These are phyloP conservation scores for Pelagia noctiluca DNA, from an alignment of 30 jellyfish, hydroid and myxozoan genomes.

Conservation along the genomic window DNA sequence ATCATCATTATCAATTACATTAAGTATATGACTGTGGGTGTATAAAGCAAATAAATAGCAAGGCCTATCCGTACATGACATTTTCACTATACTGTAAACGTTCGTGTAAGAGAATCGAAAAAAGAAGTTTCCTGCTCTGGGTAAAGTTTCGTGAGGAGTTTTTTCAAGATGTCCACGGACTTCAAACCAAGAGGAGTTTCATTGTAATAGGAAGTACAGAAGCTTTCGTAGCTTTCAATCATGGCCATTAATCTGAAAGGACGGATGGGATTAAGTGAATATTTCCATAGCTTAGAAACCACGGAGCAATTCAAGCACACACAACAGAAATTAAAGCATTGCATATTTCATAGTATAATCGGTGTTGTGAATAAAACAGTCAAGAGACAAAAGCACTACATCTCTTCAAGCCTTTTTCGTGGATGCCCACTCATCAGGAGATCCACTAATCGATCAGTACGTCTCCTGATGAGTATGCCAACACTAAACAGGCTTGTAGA, in stretches of 20 bases:
- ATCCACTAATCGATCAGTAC: too few species aligned
- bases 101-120: conserved; percentile 36
- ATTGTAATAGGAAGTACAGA: conserved; percentile 40
- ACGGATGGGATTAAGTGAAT: not conserved
- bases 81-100: conserved; percentile 43
- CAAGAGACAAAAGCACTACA: too few species aligned
- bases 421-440: too few species aligned
- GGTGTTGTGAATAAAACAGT: too few species aligned
- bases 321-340: not conserved
- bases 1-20: too few species aligned
- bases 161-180: conserved; percentile 41
- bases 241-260: conserved; percentile 51
- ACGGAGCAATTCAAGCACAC: not conserved
- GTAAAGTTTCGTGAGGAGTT: conserved; percentile 39
- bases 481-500: too few species aligned
- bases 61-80: not conserved
- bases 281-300: not conserved
- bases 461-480: too few species aligned
- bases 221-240: conserved; percentile 45
- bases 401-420: too few species aligned
- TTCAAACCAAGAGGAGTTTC: conserved; percentile 52
- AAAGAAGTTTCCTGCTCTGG: conserved; percentile 58
- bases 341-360: too few species aligned
- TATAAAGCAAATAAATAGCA: too few species aligned
- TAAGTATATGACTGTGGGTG: too few species aligned